Evolutionary conservation across 2,888 invertebrate species (phyloP), one percentile per base, ranked within the genome.

Genomic region (Drosophila infuscata): DNA sequence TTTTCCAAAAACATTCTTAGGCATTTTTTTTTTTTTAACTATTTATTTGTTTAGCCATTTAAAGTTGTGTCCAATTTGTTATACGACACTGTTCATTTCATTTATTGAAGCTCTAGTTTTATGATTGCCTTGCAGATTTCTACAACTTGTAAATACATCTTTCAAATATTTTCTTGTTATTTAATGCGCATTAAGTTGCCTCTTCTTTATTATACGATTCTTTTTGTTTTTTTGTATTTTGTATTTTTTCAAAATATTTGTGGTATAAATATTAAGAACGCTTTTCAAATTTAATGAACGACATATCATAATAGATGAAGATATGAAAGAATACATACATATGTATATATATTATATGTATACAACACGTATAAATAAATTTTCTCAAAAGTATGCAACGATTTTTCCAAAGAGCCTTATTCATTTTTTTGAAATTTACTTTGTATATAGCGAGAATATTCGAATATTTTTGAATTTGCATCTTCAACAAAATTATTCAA

Each of bases 41-140:
- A 58, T 73, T 5, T 46, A 62, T 75, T 58, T 70, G 35, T 62
- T 66, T 66, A 74, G 83, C 77, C 74, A 56, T 57, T 52, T 56
- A 73, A 93, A 93, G 91, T 93, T 93, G 60, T 91, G 88, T 91
- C 90, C 91, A 82, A 84, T 71, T 64, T 83, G 30, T 58, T 62
- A 71, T 77, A 70, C 81, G 67, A 69, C 74, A 74, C 76, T 76
- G 67, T 72, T 88, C 61, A 72, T 86, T 79, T 83, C 69, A 83
- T 85, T 83, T 84, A 84, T 84, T 92, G 92, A 93, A 92, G 93
- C 92, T 92, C 92, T 92, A 92, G 91, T 91, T 91, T 83, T 92
- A 93, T 92, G 92, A 92, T 92, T 92, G 92, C 92, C 92, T 91
- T 93, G 92, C 92, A 93, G 92, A 91, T 91, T 79, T 92, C 91